Conservation (phyloP, 2,888 invertebrate species). For the Pyrgus malvae region DNA sequence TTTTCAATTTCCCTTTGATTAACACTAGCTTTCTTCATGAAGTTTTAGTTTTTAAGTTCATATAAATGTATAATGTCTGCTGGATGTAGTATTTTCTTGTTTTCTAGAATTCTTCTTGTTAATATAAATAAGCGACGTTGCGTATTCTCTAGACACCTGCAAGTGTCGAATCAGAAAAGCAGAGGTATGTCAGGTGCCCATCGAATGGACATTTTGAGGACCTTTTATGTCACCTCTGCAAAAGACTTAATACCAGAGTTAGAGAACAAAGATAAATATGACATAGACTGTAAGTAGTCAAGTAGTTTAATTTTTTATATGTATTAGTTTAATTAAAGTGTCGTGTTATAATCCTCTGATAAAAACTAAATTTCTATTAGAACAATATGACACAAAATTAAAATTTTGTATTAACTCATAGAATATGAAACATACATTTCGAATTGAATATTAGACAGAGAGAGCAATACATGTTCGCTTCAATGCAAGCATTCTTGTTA, state of each 20-base stretch:
- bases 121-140: conserved; percentile 85
- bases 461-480: too few relatives aligned
- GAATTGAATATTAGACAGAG: too few relatives aligned
- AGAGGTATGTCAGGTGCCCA: conserved; percentile 84
- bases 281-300: not conserved
- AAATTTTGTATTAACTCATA: too few relatives aligned
- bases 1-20: too few relatives aligned
- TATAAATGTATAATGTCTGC: not conserved
- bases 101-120: conserved; percentile 67
- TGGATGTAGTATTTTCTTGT: not conserved
- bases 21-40: too few relatives aligned
- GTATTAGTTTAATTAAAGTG: too few relatives aligned
- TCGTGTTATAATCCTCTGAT: too few relatives aligned
- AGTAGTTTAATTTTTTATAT: not conserved
- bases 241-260: conserved; percentile 68
- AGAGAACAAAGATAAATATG: conserved; percentile 39
- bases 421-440: too few relatives aligned
- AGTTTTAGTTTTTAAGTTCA: too few relatives aligned
- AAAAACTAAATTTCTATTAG: too few relatives aligned
- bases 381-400: too few relatives aligned
- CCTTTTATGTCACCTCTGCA: conserved; percentile 88
- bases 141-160: conserved; percentile 86
- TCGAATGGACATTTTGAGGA: conserved; percentile 86
- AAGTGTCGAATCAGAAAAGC: conserved; percentile 76
- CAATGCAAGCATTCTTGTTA: too few relatives aligned